Evolutionary conservation across 2,888 invertebrate species (phyloP).

Genomic region (Cheilosia grossa): DNA sequence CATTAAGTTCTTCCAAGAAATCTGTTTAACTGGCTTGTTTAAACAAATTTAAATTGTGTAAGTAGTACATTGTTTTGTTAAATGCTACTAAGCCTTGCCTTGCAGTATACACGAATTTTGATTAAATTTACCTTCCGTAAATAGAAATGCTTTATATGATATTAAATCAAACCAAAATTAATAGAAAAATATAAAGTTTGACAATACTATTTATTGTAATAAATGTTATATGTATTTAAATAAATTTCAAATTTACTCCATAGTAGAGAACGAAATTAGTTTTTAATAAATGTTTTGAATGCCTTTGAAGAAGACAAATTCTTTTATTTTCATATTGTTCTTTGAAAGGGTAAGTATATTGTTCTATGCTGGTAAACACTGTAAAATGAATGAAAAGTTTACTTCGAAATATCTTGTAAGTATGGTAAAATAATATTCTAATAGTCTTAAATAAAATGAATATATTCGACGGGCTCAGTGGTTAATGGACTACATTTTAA

Average conservation of each 20-base stretch:
- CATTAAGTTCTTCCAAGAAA: conserved; percentile 58
- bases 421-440: no score
- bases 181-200: no score
- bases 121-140: conserved; percentile 10
- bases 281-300: conserved; percentile 60
- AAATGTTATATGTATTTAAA: conserved; percentile 22
- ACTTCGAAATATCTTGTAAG: no score
- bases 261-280: conserved; percentile 8
- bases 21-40: conserved; percentile 5
- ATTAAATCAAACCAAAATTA: no score
- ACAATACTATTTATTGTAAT: conserved; percentile 63
- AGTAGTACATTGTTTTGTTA: background rate
- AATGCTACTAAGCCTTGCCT: no score
- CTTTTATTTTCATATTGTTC: background rate
- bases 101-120: background rate
- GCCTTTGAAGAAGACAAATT: conserved; percentile 4
- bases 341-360: background rate
- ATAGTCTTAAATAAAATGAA: no score
- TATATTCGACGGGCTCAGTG: no score
- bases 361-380: no score
- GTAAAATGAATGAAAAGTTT: no score
- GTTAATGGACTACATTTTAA: no score
- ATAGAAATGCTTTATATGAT: conserved; percentile 10
- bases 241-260: conserved; percentile 30
- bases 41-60: background rate